Conservation (phyloP, 2,888 invertebrate genomes). For the Periphyllus acericola region DNA sequence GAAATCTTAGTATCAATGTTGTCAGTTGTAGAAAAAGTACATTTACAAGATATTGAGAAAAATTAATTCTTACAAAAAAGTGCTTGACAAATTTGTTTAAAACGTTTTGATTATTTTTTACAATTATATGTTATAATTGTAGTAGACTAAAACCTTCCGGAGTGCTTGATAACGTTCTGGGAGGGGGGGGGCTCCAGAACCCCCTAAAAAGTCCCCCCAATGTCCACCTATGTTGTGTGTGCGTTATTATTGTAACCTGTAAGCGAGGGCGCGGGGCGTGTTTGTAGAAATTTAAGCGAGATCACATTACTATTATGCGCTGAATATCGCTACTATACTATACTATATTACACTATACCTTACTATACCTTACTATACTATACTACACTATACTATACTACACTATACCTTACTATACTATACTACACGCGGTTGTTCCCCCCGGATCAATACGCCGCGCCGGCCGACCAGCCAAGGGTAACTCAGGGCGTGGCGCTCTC, state of each 20-base stretch:
- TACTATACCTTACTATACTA: background rate
- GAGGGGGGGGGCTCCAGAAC: too few relatives aligned
- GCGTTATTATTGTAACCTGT: background rate
- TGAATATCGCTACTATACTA: slow-evolving; percentile 6
- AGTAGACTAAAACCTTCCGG: too few relatives aligned
- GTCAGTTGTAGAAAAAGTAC: too few relatives aligned
- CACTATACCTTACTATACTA: background rate
- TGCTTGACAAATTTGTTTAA: too few relatives aligned
- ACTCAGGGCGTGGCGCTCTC: slow-evolving; percentile 61
- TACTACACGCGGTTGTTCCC: slow-evolving; percentile 21
- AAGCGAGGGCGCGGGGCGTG: background rate
- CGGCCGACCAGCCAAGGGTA: slow-evolving; percentile 55
- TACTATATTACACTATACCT: background rate
- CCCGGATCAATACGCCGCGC: slow-evolving; percentile 59
- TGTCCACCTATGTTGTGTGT: background rate
- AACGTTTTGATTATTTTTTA: too few relatives aligned
- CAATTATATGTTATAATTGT: too few relatives aligned
- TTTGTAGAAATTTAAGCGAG: slow-evolving; percentile 34
- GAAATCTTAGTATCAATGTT: too few relatives aligned
- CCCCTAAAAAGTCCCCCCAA: too few relatives aligned
- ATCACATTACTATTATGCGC: slow-evolving; percentile 22
- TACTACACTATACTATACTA: background rate
- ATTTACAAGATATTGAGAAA: too few relatives aligned
- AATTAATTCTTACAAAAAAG: too few relatives aligned
- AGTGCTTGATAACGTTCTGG: too few relatives aligned